Evolutionary conservation across 2,888 invertebrate species (phyloP).

Genomic region (Diaperis boleti): DNA sequence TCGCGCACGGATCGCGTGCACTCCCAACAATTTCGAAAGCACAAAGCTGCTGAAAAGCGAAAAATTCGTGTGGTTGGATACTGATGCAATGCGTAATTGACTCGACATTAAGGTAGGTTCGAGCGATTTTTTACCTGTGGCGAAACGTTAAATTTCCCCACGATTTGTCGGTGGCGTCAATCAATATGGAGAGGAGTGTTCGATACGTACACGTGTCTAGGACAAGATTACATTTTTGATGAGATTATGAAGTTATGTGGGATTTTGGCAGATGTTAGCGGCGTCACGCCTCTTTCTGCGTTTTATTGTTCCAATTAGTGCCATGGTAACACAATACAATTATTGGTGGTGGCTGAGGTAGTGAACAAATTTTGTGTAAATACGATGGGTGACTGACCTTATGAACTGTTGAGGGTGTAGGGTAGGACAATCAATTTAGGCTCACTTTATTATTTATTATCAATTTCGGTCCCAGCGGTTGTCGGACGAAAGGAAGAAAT

Average conservation of each 20-base stretch:
- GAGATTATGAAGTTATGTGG: slow-evolving; percentile 26
- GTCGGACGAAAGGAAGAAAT: not conserved
- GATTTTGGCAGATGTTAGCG: slow-evolving; percentile 26
- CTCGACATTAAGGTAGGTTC: not conserved
- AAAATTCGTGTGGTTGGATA: not conserved
- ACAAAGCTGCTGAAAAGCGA: slow-evolving; percentile 10
- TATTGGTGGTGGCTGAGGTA: slow-evolving; percentile 5
- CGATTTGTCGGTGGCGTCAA: not conserved
- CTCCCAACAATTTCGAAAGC: slow-evolving; percentile 2
- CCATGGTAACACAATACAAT: slow-evolving; percentile 32
- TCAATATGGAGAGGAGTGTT: not conserved
- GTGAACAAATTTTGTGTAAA: not conserved
- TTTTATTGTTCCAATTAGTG: slow-evolving; percentile 10
- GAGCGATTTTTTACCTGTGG: not conserved
- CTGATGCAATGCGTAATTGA: not conserved
- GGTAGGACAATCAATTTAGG: not conserved
- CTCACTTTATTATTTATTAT: not conserved
- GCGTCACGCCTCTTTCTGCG: slow-evolving; percentile 9
- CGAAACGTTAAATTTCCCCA: not conserved
- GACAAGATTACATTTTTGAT: slow-evolving; percentile 20
- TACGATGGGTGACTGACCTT: slow-evolving; percentile 8
- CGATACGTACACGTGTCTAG: slow-evolving; percentile 26
- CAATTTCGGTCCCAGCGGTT: not conserved
- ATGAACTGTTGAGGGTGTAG: not conserved
- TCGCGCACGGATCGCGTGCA: slow-evolving; percentile 19